Evolutionary conservation across 2,113 vertebrate species (phyloP).

Genomic region (Dromiciops gliroides): DNA sequence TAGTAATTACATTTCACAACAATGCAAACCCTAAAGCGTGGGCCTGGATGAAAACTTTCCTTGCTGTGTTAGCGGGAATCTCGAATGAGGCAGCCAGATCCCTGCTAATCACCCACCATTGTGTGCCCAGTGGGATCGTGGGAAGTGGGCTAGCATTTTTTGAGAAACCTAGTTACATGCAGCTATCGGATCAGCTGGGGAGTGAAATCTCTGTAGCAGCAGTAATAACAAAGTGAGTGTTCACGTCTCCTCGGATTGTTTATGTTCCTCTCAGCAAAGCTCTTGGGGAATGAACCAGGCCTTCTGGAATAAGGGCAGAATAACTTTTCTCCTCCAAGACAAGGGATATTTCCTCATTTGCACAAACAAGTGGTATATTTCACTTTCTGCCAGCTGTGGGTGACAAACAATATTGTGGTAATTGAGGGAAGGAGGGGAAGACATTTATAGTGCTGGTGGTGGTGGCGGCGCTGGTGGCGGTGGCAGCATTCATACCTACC

Average conservation of each 20-base stretch:
- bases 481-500: neutral
- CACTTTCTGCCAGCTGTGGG: neutral
- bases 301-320: neutral
- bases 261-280: neutral
- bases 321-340: neutral
- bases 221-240: neutral
- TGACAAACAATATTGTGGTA: neutral
- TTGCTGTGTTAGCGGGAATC: neutral
- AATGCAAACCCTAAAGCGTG: neutral
- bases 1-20: neutral
- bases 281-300: neutral
- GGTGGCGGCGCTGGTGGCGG: neutral
- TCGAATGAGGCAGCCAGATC: neutral
- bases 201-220: neutral
- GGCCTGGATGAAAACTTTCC: neutral
- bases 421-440: neutral
- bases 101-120: neutral
- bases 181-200: neutral
- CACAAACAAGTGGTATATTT: neutral
- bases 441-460: neutral
- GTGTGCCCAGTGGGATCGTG: neutral
- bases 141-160: neutral
- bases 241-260: neutral
- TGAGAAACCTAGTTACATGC: neutral
- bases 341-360: neutral